Percentiles rank a stretch among this genome's conserved stretches.
These are phyloP conservation scores for Peromyscus melanophrys DNA, from an alignment of 2,797 vertebrate genomes.

Conservation along the genomic window DNA sequence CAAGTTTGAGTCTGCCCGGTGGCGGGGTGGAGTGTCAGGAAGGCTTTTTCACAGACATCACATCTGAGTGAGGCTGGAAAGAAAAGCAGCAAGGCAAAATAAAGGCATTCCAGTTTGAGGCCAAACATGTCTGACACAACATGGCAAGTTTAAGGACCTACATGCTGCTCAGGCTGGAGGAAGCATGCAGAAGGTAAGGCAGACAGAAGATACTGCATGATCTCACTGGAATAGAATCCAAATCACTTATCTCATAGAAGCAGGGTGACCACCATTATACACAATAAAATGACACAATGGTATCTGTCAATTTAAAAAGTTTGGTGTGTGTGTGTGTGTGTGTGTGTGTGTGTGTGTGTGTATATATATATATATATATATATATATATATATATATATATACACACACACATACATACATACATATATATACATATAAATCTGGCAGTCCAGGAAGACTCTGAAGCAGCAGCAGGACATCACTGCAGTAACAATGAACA, in stretches of 20 bases:
- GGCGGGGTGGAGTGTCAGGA: conserved; percentile 21
- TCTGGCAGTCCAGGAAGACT: neutral
- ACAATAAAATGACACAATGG: neutral
- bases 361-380: no score
- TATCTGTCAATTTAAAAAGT: neutral
- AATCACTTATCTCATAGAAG: neutral
- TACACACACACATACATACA: no score
- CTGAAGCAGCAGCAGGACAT: neutral
- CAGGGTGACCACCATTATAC: neutral
- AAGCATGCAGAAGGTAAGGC: neutral
- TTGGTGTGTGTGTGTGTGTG: no score
- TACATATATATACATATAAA: no score
- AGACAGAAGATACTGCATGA: neutral
- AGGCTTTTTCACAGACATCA: neutral
- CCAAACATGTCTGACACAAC: neutral
- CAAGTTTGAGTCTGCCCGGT: neutral
- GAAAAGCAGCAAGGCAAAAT: conserved; percentile 43
- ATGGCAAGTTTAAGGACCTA: neutral
- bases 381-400: no score
- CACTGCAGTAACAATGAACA: neutral
- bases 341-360: no score
- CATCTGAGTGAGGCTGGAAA: neutral
- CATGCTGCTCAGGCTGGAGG: neutral
- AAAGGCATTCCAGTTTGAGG: neutral
- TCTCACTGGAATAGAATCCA: neutral